Evolutionary conservation across 1,140 invertebrate genomes (phyloP).

Genomic region (Anagrus nilaparvatae): DNA sequence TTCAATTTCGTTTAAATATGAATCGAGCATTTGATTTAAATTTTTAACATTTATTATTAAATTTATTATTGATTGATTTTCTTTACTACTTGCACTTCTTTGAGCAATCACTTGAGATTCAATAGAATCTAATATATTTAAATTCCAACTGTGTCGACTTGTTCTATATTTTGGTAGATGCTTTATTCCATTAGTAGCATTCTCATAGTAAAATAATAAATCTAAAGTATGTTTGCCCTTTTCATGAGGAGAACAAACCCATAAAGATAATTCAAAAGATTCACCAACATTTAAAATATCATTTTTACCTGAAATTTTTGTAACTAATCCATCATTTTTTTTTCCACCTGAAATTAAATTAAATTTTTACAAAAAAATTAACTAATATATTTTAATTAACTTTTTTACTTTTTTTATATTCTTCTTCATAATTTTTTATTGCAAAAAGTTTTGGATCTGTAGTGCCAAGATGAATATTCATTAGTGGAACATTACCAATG

Average conservation of each 20-base stretch:
- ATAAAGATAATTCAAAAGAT: slow-evolving; percentile 48
- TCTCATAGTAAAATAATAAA: slow-evolving; percentile 65
- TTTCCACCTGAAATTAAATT: slow-evolving; percentile 30
- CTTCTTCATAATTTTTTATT: slow-evolving; percentile 37
- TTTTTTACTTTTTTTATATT: slow-evolving; percentile 32
- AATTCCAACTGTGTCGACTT: slow-evolving; percentile 55
- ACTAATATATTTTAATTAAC: not conserved
- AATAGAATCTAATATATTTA: slow-evolving; percentile 60
- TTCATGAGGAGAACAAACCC: slow-evolving; percentile 56
- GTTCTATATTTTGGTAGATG: slow-evolving; percentile 48
- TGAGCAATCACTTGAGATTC: slow-evolving; percentile 45
- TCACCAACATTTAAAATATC: slow-evolving; percentile 45
- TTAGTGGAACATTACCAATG: slow-evolving; percentile 53
- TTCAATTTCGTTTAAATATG: slow-evolving; percentile 48
- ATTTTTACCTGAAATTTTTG: slow-evolving; percentile 32
- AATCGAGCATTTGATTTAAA: slow-evolving; percentile 52
- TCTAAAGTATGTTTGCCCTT: slow-evolving; percentile 54
- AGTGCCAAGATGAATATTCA: slow-evolving; percentile 55
- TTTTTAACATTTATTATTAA: slow-evolving; percentile 55
- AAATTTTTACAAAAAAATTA: not conserved
- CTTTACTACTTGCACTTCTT: slow-evolving; percentile 41
- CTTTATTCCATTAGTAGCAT: slow-evolving; percentile 38
- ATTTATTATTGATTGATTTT: slow-evolving; percentile 44
- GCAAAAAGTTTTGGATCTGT: slow-evolving; percentile 59
- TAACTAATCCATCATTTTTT: slow-evolving; percentile 43